Conservation (phyloP, 2,113 vertebrate genomes). For the Xiphophorus hellerii region DNA sequence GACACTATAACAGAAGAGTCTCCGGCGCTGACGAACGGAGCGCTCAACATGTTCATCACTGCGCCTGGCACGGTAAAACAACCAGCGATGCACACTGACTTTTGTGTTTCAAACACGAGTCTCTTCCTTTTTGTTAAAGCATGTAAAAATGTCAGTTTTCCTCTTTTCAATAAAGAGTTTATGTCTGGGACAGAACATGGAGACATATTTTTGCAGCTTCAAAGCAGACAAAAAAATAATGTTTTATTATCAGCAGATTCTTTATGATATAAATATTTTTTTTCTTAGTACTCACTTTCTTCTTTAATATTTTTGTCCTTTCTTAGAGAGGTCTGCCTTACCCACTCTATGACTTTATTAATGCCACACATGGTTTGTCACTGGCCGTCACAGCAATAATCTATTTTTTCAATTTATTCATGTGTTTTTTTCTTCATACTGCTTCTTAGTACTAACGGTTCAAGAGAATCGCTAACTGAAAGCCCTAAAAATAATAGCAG, state of each 20-base stretch:
- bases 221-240: background rate
- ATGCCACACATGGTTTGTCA: too few species aligned
- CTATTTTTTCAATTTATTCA: too few species aligned
- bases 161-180: background rate
- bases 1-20: slow-evolving; percentile 82
- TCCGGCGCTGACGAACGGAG: slow-evolving; percentile 82
- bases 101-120: background rate
- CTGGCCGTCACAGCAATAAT: too few species aligned
- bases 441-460: background rate
- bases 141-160: background rate
- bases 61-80: slow-evolving; percentile 81
- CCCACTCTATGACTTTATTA: too few species aligned
- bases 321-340: background rate
- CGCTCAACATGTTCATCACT: slow-evolving; percentile 81
- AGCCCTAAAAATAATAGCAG: slow-evolving; percentile 5
- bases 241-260: background rate
- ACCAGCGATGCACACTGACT: background rate
- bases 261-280: background rate
- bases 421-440: too few species aligned
- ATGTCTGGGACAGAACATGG: background rate
- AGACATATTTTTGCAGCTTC: background rate
- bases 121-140: background rate
- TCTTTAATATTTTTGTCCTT: background rate
- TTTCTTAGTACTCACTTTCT: background rate
- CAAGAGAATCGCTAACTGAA: background rate